Conservation (phyloP, 2,888 invertebrate species). For the Masnerella sp. region DNA sequence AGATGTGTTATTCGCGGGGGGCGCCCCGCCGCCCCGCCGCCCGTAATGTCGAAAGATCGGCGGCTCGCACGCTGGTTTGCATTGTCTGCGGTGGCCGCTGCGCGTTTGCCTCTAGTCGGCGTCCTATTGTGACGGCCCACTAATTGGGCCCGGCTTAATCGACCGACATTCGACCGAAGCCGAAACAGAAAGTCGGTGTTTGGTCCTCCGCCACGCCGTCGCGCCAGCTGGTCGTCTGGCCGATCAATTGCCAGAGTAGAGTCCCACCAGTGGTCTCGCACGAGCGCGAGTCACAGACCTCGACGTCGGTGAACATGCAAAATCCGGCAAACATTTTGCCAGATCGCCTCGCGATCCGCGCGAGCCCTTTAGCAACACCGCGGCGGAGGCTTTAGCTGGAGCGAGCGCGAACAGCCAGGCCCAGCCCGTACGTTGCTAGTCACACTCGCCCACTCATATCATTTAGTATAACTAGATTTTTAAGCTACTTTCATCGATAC, state of each 20-base stretch:
- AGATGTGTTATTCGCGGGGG: constrained; percentile 64
- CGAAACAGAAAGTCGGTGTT: constrained; percentile 55
- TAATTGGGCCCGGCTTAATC: constrained; percentile 70
- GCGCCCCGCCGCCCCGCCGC: constrained; percentile 76
- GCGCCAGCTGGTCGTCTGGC: constrained; percentile 72
- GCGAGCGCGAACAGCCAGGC: constrained; percentile 76
- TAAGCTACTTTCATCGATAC: constrained; percentile 64
- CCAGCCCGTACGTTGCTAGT: constrained; percentile 77
- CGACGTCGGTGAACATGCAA: constrained; percentile 70
- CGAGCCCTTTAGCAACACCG: constrained; percentile 72
- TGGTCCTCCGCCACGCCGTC: constrained; percentile 71
- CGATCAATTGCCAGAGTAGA: constrained; percentile 73
- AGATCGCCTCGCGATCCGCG: constrained; percentile 66
- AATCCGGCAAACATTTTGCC: constrained; percentile 71
- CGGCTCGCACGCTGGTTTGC: constrained; percentile 75
- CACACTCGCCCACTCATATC: constrained; percentile 74
- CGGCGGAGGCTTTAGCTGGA: constrained; percentile 76
- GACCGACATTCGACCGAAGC: constrained; percentile 65
- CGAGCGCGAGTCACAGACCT: constrained; percentile 70
- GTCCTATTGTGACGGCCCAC: constrained; percentile 74
- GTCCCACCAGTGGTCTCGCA: constrained; percentile 73
- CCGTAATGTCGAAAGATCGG: constrained; percentile 70
- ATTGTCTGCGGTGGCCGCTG: constrained; percentile 78
- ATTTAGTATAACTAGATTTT: constrained; percentile 67
- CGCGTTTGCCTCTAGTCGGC: constrained; percentile 75